Conservation (phyloP, 35 echinoderm and acorn worm species). For the Diadema setosum region DNA sequence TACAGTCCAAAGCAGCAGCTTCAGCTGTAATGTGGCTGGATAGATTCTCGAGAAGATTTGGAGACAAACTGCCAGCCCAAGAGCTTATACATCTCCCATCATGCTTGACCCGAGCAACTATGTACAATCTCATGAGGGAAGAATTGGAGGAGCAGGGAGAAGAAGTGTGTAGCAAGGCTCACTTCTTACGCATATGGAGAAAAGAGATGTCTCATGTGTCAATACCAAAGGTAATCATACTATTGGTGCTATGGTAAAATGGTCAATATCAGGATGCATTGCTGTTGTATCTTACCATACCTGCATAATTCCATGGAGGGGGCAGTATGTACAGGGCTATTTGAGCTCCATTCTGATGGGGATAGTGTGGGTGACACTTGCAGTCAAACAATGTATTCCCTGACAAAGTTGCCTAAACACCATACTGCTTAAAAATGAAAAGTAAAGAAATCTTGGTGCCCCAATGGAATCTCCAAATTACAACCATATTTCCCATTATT, state of each 20-base stretch:
- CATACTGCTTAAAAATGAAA: too few species aligned
- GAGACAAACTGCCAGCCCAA: slow-evolving; percentile 18
- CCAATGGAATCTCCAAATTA: too few species aligned
- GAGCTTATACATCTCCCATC: slow-evolving; percentile 33
- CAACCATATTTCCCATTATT: too few species aligned
- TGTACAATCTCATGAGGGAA: not conserved
- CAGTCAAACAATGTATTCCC: too few species aligned
- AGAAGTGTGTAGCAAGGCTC: not conserved
- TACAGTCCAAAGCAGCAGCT: not conserved
- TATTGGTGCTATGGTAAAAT: not conserved
- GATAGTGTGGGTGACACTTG: too few species aligned
- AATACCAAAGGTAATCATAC: slow-evolving; percentile 24
- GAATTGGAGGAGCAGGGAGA: not conserved
- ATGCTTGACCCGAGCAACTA: not conserved
- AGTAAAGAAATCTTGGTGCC: too few species aligned
- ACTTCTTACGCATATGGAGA: slow-evolving; percentile 5
- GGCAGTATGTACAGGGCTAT: not conserved
- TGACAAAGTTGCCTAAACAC: too few species aligned
- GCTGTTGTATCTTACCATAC: not conserved
- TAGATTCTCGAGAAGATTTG: not conserved
- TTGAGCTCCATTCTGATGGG: too few species aligned
- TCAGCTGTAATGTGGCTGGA: slow-evolving; percentile 5
- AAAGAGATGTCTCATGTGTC: not conserved
- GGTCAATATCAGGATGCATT: not conserved
- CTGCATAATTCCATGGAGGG: not conserved